Base-by-base conservation (phyloP, 2,113 vertebrate species). In the Psilopsiagon aymara region DNA sequence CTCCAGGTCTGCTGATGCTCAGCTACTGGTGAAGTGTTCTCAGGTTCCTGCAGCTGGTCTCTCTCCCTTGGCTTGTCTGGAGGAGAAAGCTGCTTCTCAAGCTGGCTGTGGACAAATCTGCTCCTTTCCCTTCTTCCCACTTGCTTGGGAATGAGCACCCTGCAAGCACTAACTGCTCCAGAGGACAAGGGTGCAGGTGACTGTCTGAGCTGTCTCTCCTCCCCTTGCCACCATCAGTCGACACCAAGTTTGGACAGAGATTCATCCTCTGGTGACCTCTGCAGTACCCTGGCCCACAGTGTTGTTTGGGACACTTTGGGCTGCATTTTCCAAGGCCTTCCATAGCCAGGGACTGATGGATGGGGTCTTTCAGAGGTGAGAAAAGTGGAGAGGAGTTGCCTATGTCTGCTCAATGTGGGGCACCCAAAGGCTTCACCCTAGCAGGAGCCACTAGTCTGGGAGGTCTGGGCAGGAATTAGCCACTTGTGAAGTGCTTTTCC, bases 91-190 rank as follows among this genome's bases (percentile, higher is more conserved):
- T 78, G 51, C 69, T 93, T 69, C 21, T 67, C 23, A 47, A 39
- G 29, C 44, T 77, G 49, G 9, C 9, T 10, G 11, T 0, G 1
- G 33, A 62, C 0, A 10, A 77, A 74, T 35, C 41, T 84, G 16
- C n/a, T 87, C 16, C 11, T 69, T 86, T 60, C 33, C 23, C 31
- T 83, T 69, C 2, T 0, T 62, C 29, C 17, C 1, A 3, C 9
- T n/a, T 60, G 33, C 33, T 55, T 1, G 2, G 35, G 17, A 33
- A 55, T 0, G 0, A 79, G 37, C 9, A 41, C 9, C 16, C 70
- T 35, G 33, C 2, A 4, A 31, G 9, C 17, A 4, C 37, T 27
- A 33, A 27, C 18, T 2, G 5, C 18, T 85, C 24, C 47, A 0
- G 0, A 51, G 52, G 49, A 9, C 1, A 3, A 35, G 35, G 25